Base-by-base conservation (phyloP, 2,888 invertebrate genomes). In the Zele albiditarsus region DNA sequence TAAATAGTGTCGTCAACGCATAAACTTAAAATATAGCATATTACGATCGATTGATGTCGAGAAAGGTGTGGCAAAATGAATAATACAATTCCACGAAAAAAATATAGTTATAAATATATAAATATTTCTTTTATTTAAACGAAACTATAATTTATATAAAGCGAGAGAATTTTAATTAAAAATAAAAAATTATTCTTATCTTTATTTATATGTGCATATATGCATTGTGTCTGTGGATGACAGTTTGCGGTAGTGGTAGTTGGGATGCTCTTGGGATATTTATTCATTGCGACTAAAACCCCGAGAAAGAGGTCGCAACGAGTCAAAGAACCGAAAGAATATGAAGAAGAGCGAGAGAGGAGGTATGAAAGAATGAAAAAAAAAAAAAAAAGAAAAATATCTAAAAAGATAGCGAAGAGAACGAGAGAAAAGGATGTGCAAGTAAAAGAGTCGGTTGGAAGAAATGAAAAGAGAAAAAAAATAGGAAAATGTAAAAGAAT, bases 231-330 rank as follows among this genome's bases (percentile, higher is more conserved):
- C 60, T 28, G 60, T 28, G 5, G 25, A 28, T 27, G 31, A 57
- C 58, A 33, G 57, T 31, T 33, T 38, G 53, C 23, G 33, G 57
- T 23, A 38, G 31, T 16, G 66, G 25, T 20, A 23, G 58, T 58
- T 23, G 23, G n/a, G n/a, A 46, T 66, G 28, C 38, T 67, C 60
- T 73, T 57, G 33, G 33, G 14, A 73, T 73, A 66, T 73, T 65
- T 66, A 73, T 73, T 73, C 73, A 73, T 73, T 73, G 73, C 73
- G 65, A 66, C 73, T 73, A 66, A 73, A 73, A 73, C 58, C 66
- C 66, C 67, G n/a, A 73, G 58, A 73, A 73, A 73, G 73, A 73
- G 73, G 73, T 73, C 73, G 73, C 66, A 4, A n/a, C 20, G 49
- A 73, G 73, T 73, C 73, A 73, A 73, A 73, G 67, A 73, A 67